Evolutionary conservation across 2,797 vertebrate species (phyloP).

Genomic region (Lagocephalus sceleratus): DNA sequence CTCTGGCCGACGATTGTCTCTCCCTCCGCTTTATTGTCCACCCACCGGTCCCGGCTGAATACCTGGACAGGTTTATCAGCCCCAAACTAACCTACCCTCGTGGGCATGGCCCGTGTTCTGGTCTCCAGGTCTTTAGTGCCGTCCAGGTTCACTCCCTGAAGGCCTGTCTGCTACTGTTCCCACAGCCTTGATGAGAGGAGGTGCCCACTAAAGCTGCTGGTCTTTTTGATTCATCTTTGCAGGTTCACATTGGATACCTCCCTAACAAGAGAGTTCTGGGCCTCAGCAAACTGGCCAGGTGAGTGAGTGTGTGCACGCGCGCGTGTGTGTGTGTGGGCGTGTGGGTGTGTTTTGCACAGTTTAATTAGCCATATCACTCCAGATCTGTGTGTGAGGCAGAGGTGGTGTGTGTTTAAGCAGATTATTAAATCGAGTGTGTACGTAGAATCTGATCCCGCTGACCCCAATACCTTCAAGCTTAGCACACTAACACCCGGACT

Average conservation of each 20-base stretch:
- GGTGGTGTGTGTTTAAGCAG: conserved; percentile 66
- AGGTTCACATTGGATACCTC: conserved; percentile 99
- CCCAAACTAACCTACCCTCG: no score
- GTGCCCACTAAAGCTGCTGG: not conserved
- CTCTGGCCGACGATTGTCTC: conserved; percentile 31
- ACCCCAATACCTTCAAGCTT: conserved; percentile 77
- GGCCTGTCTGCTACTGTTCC: no score
- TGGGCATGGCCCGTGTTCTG: no score
- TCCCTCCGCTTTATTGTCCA: not conserved
- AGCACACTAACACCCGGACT: conserved; percentile 47
- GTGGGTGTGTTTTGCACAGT: not conserved
- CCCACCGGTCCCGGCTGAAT: not conserved
- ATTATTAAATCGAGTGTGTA: conserved; percentile 64
- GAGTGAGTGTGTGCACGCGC: conserved; percentile 14
- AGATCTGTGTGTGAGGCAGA: conserved; percentile 2
- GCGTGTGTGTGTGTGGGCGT: conserved; percentile 7
- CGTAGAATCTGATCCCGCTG: conserved; percentile 68
- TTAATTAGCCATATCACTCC: conserved; percentile 20
- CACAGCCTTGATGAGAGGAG: no score
- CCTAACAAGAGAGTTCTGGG: conserved; percentile 97
- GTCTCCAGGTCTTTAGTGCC: no score
- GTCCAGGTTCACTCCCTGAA: no score
- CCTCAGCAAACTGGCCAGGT: conserved; percentile 97
- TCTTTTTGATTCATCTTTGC: not conserved
- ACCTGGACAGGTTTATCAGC: no score